Base-by-base conservation (phyloP, 2,797 vertebrate genomes). In the Hydrocynus forskahlii region DNA sequence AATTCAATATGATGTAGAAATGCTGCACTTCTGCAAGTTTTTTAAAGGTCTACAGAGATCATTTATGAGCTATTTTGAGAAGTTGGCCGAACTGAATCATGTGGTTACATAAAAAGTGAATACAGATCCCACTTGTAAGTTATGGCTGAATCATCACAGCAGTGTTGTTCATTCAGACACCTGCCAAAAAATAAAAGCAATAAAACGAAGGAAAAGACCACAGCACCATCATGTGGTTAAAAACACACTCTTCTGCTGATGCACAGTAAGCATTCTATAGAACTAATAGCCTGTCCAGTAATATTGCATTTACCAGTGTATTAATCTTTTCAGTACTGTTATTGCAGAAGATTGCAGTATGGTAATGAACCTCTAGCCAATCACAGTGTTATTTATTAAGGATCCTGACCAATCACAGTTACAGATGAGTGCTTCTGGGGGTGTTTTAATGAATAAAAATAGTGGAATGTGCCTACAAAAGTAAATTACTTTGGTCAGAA, bases 61-160 rank as follows among this genome's bases (percentile, higher is more conserved):
- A 25, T 13, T 77, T 66, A 38, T 19, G 14, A 62, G 35, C 66
- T 69, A 54, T 57, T 75, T 45, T 71, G 55, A 80, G 50, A 71
- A 66, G 64, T 57, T 76, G 67, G 50, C 23, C 45, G 7, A 69
- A 70, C 69, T 87, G 81, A 88, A 84, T 87, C 80, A 87, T 6
- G 25, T 38, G 10, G 62, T 86, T 85, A 84, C 38, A 64, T 87
- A 88, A 86, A 86, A 76, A 54, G 73, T 54, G 25, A 60, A 80
- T 38, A 25, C 70, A 52, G 64, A 73, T 81, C 84, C 80, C 75
- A 86, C 77, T 79, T 23, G 48, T 35, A 84, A 72, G 66, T 81
- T 75, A 48, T 68, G 68, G n/a, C 72, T 88, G 85, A 87, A 83
- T 88, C 87, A 88, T 83, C 70, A 57, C 54, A 57, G 35, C 67